phyloP scores from a whole-genome alignment of 2,113 vertebrate species.

The Eolophus roseicapilla region DNA sequence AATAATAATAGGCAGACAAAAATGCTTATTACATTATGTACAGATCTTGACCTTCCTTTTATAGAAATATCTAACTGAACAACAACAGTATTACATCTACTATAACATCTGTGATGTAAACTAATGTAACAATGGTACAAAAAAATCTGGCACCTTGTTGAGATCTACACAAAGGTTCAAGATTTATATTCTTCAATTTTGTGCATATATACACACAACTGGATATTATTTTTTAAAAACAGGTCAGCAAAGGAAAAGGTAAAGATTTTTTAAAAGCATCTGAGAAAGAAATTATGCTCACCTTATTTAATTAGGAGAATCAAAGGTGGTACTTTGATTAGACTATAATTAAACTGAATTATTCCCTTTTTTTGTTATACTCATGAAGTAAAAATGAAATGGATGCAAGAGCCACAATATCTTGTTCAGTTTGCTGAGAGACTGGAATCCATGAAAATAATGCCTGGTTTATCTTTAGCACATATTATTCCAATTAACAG shows the following conservation, averaged over 20 bases:
- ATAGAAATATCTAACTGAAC: neutral
- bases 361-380: neutral
- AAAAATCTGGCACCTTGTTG: neutral
- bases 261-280: neutral
- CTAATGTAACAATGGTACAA: neutral
- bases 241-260: neutral
- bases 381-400: neutral
- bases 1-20: neutral
- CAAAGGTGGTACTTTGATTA: neutral
- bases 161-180: neutral
- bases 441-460: neutral
- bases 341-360: neutral
- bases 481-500: constrained; percentile 12
- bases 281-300: neutral
- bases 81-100: neutral
- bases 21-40: neutral
- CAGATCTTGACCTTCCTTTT: neutral
- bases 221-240: neutral
- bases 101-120: neutral
- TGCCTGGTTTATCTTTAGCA: neutral
- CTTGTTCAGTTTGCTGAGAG: neutral
- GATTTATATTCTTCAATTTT: neutral
- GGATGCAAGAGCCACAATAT: neutral
- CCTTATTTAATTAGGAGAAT: neutral
- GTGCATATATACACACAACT: neutral